phyloP scores from a whole-genome alignment of 2,888 invertebrate species.

The Tachina grossa region DNA sequence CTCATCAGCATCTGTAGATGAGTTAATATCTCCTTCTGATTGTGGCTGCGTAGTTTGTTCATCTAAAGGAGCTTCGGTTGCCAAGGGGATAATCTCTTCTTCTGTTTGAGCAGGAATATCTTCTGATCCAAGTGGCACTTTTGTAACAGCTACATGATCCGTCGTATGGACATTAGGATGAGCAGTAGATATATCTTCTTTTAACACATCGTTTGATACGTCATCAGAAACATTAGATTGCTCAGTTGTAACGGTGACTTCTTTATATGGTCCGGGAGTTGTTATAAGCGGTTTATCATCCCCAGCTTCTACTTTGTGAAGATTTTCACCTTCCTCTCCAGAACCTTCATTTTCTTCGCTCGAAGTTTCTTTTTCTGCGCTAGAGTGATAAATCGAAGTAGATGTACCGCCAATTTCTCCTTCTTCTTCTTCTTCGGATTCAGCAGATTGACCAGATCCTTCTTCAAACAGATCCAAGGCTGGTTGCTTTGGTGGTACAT shows the following conservation, averaged over 20 bases:
- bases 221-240: constrained; percentile 41
- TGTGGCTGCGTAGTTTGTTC: constrained; percentile 5
- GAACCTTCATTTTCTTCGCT: constrained; percentile 65
- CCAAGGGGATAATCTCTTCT: neutral
- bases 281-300: constrained; percentile 25
- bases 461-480: constrained; percentile 76
- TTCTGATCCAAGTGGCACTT: constrained; percentile 11
- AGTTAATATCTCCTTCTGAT: neutral
- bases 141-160: constrained; percentile 14
- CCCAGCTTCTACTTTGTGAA: constrained; percentile 11
- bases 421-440: constrained; percentile 79
- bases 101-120: neutral
- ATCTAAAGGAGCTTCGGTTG: constrained; percentile 26
- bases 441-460: constrained; percentile 74
- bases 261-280: constrained; percentile 41
- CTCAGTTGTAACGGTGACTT: constrained; percentile 23
- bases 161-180: no score
- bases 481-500: constrained; percentile 34
- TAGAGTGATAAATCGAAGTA: constrained; percentile 70
- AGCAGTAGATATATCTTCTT: constrained; percentile 37
- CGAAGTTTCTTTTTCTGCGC: constrained; percentile 59
- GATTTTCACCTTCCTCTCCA: constrained; percentile 71
- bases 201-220: constrained; percentile 35
- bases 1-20: neutral
- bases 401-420: constrained; percentile 74